Base-by-base conservation (phyloP, 2,113 vertebrate species). In the Halcyon malimbica region DNA sequence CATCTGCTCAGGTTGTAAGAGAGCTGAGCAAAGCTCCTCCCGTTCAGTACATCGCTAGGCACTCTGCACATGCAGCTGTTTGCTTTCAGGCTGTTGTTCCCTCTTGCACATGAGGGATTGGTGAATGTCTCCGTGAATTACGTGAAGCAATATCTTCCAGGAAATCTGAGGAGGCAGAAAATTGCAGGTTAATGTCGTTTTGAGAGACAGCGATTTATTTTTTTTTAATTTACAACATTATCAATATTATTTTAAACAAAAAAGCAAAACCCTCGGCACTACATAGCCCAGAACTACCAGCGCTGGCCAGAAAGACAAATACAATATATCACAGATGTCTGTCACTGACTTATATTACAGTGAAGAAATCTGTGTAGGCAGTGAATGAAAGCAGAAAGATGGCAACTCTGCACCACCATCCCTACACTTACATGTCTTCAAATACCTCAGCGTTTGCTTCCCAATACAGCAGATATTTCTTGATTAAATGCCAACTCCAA, bases 341-440 rank as follows among this genome's bases (percentile, higher is more conserved):
- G 8, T 87, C 73, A 46, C 9, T 54, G 31, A 9, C 19, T 83
- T 87, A 37, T 42, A 15, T 39, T 77, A 56, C 23, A 74, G 3
- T 62, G 39, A 48, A 70, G 39, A 87, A 69, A 57, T 73, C 31
- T 23, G 3, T 81, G 35, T 48, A 59, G 37, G 8, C n/a, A 81
- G 64, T 53, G 68, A 93, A 87, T 87, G 50, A 89, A 65, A 81
- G 35, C 37, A 93, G 41, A 87, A 87, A 67, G 41, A 35, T 39
- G 23, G 26, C 24, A 90, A 26, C 17, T 41, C 59, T 83, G 12
- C 39, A 53, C 18, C 25, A 41, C 4, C n/a, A 37, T 51, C 51
- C 59, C 5, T 65, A 21, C n/a, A 65, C 13, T 64, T 46, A 11
- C 0, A 71, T 21, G 8, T 50, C 35, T 71, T 70, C 56, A 75